Base-by-base conservation (phyloP, 2,113 vertebrate genomes). In the Nibea albiflora region DNA sequence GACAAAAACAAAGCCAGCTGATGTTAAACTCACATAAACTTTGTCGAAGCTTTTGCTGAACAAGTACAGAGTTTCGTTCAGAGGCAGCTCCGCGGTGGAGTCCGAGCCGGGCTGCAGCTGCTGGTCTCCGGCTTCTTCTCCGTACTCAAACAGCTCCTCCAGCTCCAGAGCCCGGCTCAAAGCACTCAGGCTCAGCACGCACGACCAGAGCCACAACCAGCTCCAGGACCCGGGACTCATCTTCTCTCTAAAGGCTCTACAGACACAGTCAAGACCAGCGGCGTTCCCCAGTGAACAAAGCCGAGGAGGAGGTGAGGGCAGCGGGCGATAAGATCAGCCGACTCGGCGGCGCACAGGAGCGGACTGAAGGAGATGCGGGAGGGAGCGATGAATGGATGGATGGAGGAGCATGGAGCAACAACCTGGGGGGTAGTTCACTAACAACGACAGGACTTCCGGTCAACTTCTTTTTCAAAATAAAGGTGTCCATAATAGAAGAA, bases 101-200 rank as follows among this genome's bases (percentile, higher is more conserved):
- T 91, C 88, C 0, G 87, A 82, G 0, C 84, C 88, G 24, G 85
- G 80, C 5, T 0, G 7, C 50, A 92, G 81, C 75, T 60, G 76
- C 85, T 15, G 26, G 69, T 92, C 91, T 53, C 90, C 90, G 64
- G 85, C 85, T 49, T 65, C 85, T 4, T 56, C 65, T 56, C 91
- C 91, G 47, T 85, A 92, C 57, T n/a, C 14, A 17, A 90, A 85
- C 74, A 92, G 90, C 47, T 87, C 77, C 17, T 62, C 6, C 52
- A 78, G 78, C 81, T 89, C 62, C 87, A 92, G 81, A 44, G 88
- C 68, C 52, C 46, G 42, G 65, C 10, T 69, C 77, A 14, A 0
- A 0, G 14, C 52, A 1, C 5, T 0, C 56, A 80, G 83, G 49
- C 60, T 42, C 54, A 84, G n/a, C 64, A 76, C 0, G 69, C 52